Evolutionary conservation across 1,140 invertebrate genomes (phyloP).

Genomic region (Drosophila sproati): DNA sequence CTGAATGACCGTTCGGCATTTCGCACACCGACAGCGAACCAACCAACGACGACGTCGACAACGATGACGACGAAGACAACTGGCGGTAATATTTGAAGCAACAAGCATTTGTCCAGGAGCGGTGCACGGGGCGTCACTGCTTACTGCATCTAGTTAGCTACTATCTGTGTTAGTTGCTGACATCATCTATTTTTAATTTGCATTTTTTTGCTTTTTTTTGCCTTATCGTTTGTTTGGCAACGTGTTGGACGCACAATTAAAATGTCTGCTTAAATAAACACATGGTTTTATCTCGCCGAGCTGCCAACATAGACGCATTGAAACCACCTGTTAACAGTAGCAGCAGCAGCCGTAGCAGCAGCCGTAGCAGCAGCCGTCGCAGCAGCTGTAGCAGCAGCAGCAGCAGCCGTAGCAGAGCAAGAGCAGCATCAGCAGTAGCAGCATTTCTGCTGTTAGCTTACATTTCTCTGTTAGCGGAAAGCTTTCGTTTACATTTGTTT

Average conservation of each 20-base stretch:
- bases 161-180: not conserved
- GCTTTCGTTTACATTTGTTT: slow-evolving; percentile 35
- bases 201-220: not conserved
- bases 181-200: not conserved
- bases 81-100: slow-evolving; percentile 46
- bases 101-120: slow-evolving; percentile 49
- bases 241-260: slow-evolving; percentile 69
- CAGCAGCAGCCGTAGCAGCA: slow-evolving; percentile 9
- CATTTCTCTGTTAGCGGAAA: slow-evolving; percentile 31
- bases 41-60: slow-evolving; percentile 11
- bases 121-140: slow-evolving; percentile 16
- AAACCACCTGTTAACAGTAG: slow-evolving; percentile 68
- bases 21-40: slow-evolving; percentile 47
- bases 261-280: slow-evolving; percentile 62
- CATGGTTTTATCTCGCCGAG: slow-evolving; percentile 56
- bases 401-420: not conserved
- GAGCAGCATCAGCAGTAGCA: slow-evolving; percentile 12
- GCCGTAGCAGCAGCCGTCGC: no score
- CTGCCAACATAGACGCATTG: slow-evolving; percentile 44
- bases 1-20: slow-evolving; percentile 56
- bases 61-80: slow-evolving; percentile 37
- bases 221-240: slow-evolving; percentile 16
- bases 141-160: slow-evolving; percentile 12
- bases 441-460: slow-evolving; percentile 41
- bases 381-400: no score